A percentile compares a stretch with the other conserved stretches of the same genome.
These are phyloP conservation scores for Phrynocephalus vlangalii DNA, from an alignment of 2,797 vertebrate species.

Conservation along the genomic window DNA sequence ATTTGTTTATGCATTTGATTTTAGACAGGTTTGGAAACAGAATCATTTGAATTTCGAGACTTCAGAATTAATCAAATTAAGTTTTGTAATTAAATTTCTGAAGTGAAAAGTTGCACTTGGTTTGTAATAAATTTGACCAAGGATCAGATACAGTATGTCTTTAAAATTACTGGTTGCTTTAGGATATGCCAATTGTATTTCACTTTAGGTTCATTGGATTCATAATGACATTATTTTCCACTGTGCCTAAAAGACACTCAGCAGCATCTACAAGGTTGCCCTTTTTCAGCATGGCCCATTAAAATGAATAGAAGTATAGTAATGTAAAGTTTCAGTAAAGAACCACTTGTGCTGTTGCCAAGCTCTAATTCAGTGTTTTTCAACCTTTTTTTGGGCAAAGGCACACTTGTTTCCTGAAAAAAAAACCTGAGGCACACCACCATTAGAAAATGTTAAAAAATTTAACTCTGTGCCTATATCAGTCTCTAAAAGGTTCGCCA, in stretches of 20 bases:
- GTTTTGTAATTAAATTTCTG: slow-evolving; percentile 23
- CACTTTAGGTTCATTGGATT: slow-evolving; percentile 56
- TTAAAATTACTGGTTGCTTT: slow-evolving; percentile 51
- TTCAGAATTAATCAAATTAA: slow-evolving; percentile 56
- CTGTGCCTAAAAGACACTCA: neutral
- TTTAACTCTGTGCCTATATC: too few relatives aligned
- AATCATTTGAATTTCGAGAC: slow-evolving; percentile 56
- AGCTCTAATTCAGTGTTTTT: neutral
- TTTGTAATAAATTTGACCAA: slow-evolving; percentile 45
- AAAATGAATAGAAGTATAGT: slow-evolving; percentile 1
- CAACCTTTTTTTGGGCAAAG: too few relatives aligned
- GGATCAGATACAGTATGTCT: slow-evolving; percentile 17
- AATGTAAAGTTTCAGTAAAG: neutral
- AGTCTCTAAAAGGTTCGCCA: too few relatives aligned
- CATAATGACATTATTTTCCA: slow-evolving; percentile 26
- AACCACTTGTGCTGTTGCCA: neutral
- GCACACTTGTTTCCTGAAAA: too few relatives aligned
- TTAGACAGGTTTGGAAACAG: slow-evolving; percentile 26
- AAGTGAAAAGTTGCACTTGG: slow-evolving; percentile 47
- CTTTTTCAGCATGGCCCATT: neutral
- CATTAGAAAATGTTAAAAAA: too few relatives aligned
- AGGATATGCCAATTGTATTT: slow-evolving; percentile 49
- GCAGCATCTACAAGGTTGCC: neutral
- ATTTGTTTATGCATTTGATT: slow-evolving; percentile 39
- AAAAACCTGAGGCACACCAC: too few relatives aligned